A percentile compares a stretch with the other conserved stretches of the same genome.
phyloP scores from a whole-genome alignment of 2,888 invertebrate genomes.

The Leucoma salicis region DNA sequence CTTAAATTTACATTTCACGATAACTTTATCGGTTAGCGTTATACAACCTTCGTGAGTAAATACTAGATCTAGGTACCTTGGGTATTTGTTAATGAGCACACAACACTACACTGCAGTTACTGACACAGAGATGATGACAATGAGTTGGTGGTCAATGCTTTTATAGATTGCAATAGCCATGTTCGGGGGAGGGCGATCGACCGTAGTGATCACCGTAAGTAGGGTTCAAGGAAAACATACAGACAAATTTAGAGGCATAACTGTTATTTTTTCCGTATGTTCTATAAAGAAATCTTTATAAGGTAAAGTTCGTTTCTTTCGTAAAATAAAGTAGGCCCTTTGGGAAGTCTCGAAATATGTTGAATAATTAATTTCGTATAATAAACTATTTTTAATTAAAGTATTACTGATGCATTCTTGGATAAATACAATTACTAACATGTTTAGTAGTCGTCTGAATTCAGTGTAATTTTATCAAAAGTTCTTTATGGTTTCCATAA shows the following conservation, averaged over 20 bases:
- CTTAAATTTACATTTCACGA: background rate
- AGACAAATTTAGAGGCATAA: conserved; percentile 9
- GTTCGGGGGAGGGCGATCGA: conserved; percentile 56
- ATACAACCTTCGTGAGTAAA: background rate
- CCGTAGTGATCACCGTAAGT: conserved; percentile 30
- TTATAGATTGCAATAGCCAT: conserved; percentile 68
- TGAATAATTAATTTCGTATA: no score
- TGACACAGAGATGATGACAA: conserved; percentile 69
- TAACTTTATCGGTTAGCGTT: background rate
- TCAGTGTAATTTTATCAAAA: no score
- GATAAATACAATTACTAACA: no score
- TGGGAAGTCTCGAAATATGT: no score
- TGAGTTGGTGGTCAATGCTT: conserved; percentile 61
- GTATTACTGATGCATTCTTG: no score
- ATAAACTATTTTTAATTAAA: no score
- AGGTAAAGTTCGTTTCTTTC: conserved; percentile 6
- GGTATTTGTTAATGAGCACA: conserved; percentile 53
- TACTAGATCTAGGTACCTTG: conserved; percentile 52
- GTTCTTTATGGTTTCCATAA: no score
- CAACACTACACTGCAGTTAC: conserved; percentile 76
- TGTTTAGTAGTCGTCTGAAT: no score
- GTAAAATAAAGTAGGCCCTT: no score
- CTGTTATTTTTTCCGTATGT: background rate
- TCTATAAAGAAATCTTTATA: conserved; percentile 8
- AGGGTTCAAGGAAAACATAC: conserved; percentile 50